These are phyloP conservation scores for Heteractis magnifica DNA, from an alignment of 92 coral and sea anemone species.

Conservation along the genomic window DNA sequence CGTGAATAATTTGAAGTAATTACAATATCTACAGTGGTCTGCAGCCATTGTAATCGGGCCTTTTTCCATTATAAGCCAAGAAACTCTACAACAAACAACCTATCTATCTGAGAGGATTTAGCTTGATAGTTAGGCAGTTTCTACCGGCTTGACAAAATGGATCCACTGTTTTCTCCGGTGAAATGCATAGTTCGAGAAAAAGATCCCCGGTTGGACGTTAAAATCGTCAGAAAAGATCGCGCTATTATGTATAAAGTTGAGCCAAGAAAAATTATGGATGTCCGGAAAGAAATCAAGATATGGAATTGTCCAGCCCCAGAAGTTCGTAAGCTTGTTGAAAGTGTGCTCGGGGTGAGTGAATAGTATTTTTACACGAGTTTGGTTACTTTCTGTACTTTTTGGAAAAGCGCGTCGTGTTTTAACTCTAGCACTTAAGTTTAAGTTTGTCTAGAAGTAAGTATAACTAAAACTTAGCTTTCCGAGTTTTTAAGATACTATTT, in stretches of 20 bases:
- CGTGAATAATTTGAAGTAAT: constrained; percentile 10
- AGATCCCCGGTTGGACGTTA: constrained; percentile 66
- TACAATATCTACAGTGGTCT: background rate
- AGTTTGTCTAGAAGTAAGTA: no score
- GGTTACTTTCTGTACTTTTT: background rate
- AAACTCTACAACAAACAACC: background rate
- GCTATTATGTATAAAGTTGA: constrained; percentile 67
- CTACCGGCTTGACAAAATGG: constrained; percentile 34
- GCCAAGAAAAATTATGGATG: constrained; percentile 58
- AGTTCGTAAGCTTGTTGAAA: constrained; percentile 47
- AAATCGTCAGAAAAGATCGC: constrained; percentile 63
- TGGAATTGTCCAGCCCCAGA: constrained; percentile 58
- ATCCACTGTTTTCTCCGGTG: constrained; percentile 57
- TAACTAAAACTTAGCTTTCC: no score
- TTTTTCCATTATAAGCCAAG: background rate
- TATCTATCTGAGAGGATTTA: background rate
- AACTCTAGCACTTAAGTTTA: no score
- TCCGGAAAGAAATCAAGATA: constrained; percentile 55
- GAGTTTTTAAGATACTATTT: no score
- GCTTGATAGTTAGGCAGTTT: background rate
- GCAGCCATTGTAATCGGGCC: background rate
- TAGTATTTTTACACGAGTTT: background rate
- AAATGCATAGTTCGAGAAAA: constrained; percentile 60
- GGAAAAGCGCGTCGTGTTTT: background rate
- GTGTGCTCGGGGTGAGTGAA: constrained; percentile 21